phyloP scores from a whole-genome alignment of 30 jellyfish, hydroid and myxozoan species.

The Aurelia sp. region DNA sequence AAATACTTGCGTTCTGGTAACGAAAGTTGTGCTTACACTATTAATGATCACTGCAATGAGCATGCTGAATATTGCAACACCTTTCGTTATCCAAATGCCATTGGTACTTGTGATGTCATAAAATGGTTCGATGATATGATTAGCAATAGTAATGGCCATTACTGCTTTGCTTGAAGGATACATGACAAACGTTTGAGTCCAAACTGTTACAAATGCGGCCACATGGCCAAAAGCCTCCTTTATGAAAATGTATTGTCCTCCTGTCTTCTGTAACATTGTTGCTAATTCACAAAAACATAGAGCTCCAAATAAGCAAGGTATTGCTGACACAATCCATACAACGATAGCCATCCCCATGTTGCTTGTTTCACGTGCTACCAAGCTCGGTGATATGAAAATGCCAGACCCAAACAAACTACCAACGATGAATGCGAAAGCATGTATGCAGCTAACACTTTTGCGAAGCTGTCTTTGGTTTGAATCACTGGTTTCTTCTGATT shows the following conservation, averaged over 20 bases:
- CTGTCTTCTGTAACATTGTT: neutral
- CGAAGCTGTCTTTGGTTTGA: neutral
- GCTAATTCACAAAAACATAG: constrained; percentile 39
- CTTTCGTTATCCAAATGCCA: constrained; percentile 35
- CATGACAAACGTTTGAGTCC: constrained; percentile 35
- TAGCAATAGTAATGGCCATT: constrained; percentile 31
- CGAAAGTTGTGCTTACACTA: neutral
- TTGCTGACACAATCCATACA: constrained; percentile 21
- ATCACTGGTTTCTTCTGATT: too few species aligned
- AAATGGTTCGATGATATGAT: neutral
- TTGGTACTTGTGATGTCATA: constrained; percentile 3
- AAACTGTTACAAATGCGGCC: too few species aligned
- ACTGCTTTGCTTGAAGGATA: constrained; percentile 53
- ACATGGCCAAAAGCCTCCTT: too few species aligned
- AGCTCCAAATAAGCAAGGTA: constrained; percentile 50
- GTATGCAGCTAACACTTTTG: constrained; percentile 31
- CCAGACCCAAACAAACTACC: constrained; percentile 31
- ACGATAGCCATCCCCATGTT: too few species aligned
- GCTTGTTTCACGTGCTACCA: too few species aligned
- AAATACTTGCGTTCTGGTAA: constrained; percentile 16
- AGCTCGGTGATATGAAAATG: too few species aligned
- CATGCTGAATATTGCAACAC: constrained; percentile 22
- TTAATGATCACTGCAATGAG: constrained; percentile 3
- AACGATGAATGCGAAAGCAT: constrained; percentile 42
- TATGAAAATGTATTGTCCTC: too few species aligned